Evolutionary conservation across 2,113 vertebrate species (phyloP), one percentile per base, ranked within the genome.

Genomic region (Calyptommatus sinebrachiatus): DNA sequence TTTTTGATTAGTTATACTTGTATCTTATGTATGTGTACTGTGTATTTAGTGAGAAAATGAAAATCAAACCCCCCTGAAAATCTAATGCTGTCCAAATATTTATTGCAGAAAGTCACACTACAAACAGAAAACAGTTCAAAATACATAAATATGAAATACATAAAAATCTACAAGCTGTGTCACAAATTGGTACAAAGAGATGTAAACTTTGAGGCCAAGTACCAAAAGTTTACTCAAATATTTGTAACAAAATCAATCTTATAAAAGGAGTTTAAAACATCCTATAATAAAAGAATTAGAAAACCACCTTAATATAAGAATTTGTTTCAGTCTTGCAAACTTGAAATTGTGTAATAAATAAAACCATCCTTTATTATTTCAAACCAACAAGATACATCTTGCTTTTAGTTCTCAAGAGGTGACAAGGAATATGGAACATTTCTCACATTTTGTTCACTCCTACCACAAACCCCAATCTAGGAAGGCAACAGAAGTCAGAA

Each of bases 231-330:
- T 14, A 57, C 53, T 71, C 31, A 53, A 16, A 45, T 22, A 45
- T 61, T 24, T n/a, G 22, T 28, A 61, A 10, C 53, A 78, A 46
- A 46, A 61, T 46, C 21, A 50, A 70, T 61, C 35, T 26, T 78
- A 21, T 70, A 60, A 71, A 61, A 84, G 78, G 76, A 83, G 77
- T 86, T 89, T 87, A 86, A 80, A 91, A 78, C 3, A 22, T 68
- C 16, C 8, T 0, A 3, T 77, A 79, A 67, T 76, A 78, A 82
- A 78, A 46, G 45, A 73, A 31, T 46, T 72, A 76, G 88, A 89
- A 86, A 50, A 5, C 78, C 72, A 76, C 3, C 69, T 46, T 74
- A 28, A 69, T 28, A 2, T 77, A 24, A 12, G 20, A 12, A 66
- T 16, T 16, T 12, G 21, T 66, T 66, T 76, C 26, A 76, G 11